Evolutionary conservation across 2,888 invertebrate species (phyloP).

Genomic region (Tetragonula carbonaria): DNA sequence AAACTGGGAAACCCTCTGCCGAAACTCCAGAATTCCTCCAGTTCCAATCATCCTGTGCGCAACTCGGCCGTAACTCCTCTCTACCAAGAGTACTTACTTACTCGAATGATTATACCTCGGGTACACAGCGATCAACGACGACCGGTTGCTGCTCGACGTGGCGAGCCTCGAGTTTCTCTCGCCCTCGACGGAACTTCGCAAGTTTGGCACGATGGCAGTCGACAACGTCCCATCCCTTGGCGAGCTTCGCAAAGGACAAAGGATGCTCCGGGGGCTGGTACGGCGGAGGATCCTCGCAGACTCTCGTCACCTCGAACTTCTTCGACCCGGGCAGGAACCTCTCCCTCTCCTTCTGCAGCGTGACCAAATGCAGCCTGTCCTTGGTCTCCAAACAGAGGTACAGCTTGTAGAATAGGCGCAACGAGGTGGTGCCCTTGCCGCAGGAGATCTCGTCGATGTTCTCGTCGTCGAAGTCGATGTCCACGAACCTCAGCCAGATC

Average conservation of each 20-base stretch:
- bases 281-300: slow-evolving; percentile 66
- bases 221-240: slow-evolving; percentile 85
- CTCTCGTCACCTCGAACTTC: slow-evolving; percentile 73
- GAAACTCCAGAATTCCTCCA: too few species aligned
- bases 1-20: too few species aligned
- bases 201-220: slow-evolving; percentile 87
- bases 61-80: too few species aligned
- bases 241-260: slow-evolving; percentile 83
- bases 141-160: slow-evolving; percentile 44
- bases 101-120: slow-evolving; percentile 35
- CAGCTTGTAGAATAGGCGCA: slow-evolving; percentile 87
- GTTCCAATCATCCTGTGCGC: too few species aligned
- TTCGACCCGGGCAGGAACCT: slow-evolving; percentile 70
- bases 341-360: slow-evolving; percentile 82
- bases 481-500: slow-evolving; percentile 85
- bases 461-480: slow-evolving; percentile 84
- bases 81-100: too few species aligned
- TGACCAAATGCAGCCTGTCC: slow-evolving; percentile 86
- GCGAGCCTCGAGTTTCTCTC: slow-evolving; percentile 78
- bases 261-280: slow-evolving; percentile 72
- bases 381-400: slow-evolving; percentile 87
- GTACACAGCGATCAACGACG: background rate
- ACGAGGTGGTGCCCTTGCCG: slow-evolving; percentile 84
- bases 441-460: slow-evolving; percentile 85
- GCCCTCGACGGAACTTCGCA: slow-evolving; percentile 83